phyloP scores from a whole-genome alignment of 1,140 invertebrate genomes.

The Carcinoscorpius rotundicauda region DNA sequence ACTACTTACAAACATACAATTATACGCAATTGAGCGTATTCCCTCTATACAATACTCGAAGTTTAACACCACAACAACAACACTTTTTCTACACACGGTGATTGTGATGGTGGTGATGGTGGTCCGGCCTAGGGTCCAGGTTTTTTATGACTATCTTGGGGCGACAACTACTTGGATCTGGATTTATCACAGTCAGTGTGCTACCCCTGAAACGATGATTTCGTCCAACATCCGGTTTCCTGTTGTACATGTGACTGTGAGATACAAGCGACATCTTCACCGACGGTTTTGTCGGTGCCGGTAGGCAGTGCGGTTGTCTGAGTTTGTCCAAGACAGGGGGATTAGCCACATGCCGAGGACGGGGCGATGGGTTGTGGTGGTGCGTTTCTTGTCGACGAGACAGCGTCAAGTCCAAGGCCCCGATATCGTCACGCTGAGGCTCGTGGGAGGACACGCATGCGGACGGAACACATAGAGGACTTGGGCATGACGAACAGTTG shows the following conservation, averaged over 20 bases:
- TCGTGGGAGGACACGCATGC: background rate
- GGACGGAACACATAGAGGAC: too few species aligned
- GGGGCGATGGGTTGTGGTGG: background rate
- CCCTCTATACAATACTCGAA: too few species aligned
- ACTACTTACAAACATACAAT: too few species aligned
- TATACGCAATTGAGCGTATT: too few species aligned
- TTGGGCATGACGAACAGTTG: too few species aligned
- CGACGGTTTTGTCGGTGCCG: constrained; percentile 4
- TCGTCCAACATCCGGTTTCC: background rate
- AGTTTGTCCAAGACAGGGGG: constrained; percentile 19
- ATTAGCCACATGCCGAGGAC: constrained; percentile 14
- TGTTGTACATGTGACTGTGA: constrained; percentile 5
- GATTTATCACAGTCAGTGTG: constrained; percentile 17
- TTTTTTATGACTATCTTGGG: constrained; percentile 20
- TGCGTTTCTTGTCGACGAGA: constrained; percentile 1
- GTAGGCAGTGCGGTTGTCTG: constrained; percentile 7
- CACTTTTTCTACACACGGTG: too few species aligned
- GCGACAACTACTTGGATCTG: constrained; percentile 15
- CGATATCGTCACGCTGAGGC: constrained; percentile 10
- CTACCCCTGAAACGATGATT: background rate
- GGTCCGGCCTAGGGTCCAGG: constrained; percentile 8
- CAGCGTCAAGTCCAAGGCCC: constrained; percentile 19
- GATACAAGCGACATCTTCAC: background rate
- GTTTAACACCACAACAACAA: too few species aligned
- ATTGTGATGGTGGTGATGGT: background rate